A percentile compares a stretch with the other conserved stretches of the same genome.
These are phyloP conservation scores for Amblyjoppa fuscipennis DNA, from an alignment of 2,888 invertebrate genomes.

Conservation along the genomic window DNA sequence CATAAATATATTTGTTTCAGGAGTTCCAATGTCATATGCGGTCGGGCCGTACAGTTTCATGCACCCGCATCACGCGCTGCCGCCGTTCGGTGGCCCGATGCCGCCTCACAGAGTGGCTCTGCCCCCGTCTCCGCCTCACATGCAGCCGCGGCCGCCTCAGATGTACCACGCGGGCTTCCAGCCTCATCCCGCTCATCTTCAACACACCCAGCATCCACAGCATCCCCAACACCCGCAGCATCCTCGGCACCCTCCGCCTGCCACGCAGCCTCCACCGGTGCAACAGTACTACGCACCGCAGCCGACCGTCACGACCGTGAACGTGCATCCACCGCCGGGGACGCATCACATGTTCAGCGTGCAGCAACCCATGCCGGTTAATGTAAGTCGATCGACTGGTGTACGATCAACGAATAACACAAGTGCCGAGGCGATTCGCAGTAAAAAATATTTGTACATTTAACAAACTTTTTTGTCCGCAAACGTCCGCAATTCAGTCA, in stretches of 20 bases:
- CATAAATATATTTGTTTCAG: slow-evolving; percentile 65
- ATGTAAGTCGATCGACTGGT: slow-evolving; percentile 71
- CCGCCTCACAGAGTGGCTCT: slow-evolving; percentile 86
- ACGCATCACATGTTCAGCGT: slow-evolving; percentile 83
- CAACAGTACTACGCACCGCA: slow-evolving; percentile 84
- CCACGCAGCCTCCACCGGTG: slow-evolving; percentile 87
- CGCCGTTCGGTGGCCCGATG: slow-evolving; percentile 86
- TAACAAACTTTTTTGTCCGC: no score
- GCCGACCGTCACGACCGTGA: slow-evolving; percentile 81
- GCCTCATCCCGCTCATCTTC: slow-evolving; percentile 81
- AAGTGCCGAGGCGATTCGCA: no score
- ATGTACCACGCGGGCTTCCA: slow-evolving; percentile 86
- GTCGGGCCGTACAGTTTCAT: slow-evolving; percentile 90
- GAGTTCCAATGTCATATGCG: slow-evolving; percentile 87
- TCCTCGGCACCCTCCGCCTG: slow-evolving; percentile 82
- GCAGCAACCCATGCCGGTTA: slow-evolving; percentile 83
- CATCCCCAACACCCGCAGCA: slow-evolving; percentile 82
- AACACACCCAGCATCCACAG: slow-evolving; percentile 83
- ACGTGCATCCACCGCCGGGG: slow-evolving; percentile 82
- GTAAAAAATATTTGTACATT: no score
- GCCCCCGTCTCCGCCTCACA: slow-evolving; percentile 85
- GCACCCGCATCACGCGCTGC: slow-evolving; percentile 87
- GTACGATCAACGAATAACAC: neutral
- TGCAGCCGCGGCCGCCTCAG: slow-evolving; percentile 85
- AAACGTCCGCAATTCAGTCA: no score